Conservation (phyloP, 2,113 vertebrate genomes). For the Plectropomus leopardus region DNA sequence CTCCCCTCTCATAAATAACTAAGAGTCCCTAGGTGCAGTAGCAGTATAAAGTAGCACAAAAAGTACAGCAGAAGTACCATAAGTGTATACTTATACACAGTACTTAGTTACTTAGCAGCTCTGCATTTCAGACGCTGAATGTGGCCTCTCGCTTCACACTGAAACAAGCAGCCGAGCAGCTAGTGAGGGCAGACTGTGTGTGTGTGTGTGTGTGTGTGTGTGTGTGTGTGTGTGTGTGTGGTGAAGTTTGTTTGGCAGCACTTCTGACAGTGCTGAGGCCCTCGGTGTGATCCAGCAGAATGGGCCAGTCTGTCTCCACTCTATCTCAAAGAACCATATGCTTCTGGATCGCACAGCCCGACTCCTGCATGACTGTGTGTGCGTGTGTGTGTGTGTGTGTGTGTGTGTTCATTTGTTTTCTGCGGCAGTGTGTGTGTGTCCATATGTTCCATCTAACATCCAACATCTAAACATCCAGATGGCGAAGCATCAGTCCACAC, state of each 20-base stretch:
- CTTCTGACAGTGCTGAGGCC: slow-evolving; percentile 75
- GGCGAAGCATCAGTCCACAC: slow-evolving; percentile 64
- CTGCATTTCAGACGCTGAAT: not conserved
- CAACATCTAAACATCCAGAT: slow-evolving; percentile 76
- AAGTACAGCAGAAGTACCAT: too few species aligned
- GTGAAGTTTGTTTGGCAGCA: slow-evolving; percentile 72
- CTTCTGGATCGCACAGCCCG: slow-evolving; percentile 45
- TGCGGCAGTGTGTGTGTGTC: slow-evolving; percentile 22
- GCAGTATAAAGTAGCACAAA: not conserved
- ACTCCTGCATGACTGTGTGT: not conserved
- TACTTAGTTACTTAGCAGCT: not conserved
- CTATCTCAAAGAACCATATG: slow-evolving; percentile 81
- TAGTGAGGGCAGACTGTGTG: slow-evolving; percentile 15
- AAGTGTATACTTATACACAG: too few species aligned
- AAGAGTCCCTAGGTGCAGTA: too few species aligned
- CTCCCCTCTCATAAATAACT: too few species aligned
- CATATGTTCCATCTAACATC: slow-evolving; percentile 42
- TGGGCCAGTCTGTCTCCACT: slow-evolving; percentile 67
- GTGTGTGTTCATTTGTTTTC: slow-evolving; percentile 6
- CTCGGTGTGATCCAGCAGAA: slow-evolving; percentile 69
- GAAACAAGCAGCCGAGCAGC: slow-evolving; percentile 47
- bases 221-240: slow-evolving; percentile 40
- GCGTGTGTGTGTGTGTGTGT: slow-evolving; percentile 28
- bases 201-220: slow-evolving; percentile 44
- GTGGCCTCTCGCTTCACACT: slow-evolving; percentile 10